Evolutionary conservation across 2,797 vertebrate genomes (phyloP), one percentile per base, ranked within the genome.

Genomic region (Phrynocephalus forsythii): DNA sequence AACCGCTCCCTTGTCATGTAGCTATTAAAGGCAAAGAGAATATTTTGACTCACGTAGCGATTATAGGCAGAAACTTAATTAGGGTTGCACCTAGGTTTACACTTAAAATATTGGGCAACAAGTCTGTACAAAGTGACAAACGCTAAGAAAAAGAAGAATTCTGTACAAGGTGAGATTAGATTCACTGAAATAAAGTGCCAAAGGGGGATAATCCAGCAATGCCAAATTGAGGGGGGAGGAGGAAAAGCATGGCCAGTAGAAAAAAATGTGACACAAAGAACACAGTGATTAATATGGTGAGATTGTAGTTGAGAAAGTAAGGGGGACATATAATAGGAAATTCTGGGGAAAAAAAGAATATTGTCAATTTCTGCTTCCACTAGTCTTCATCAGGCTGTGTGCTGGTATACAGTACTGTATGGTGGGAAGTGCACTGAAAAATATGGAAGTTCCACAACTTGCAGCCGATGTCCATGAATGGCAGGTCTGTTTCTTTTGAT

Each of bases 1-100:
- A 60, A 73, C 78, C 78, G 72, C 85, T 63, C 78, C 67, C 78
- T 86, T 80, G 78, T 80, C 78, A 60, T 86, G 67, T 80, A 44
- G 50, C 78, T 86, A 80, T 86, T 80, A 60, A 72, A 80, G 78
- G 68, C 78, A 63, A 10, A 60, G 52, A 22, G 78, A 73, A 68
- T 72, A 44, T 68, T 86, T 71, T 60, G 52, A 86, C 78, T 86
- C 50, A 79, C 52, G 26, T n/a, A 52, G 68, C 3, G 6, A 86
- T 86, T 86, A 80, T 16, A 86, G 52, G 18, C 68, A 44, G 26
- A 44, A 6, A 22, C 26, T 80, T 80, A 86, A 86, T 80, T 80
- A 86, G 52, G 52, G 52, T 26, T 86, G 68, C 67, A 80, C 85
- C 85, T 80, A 71, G 30, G 50, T 86, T 72, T 72, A 66, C 68